These are phyloP conservation scores for Brachionus rubens DNA, from an alignment of 1,140 invertebrate species.

Conservation along the genomic window DNA sequence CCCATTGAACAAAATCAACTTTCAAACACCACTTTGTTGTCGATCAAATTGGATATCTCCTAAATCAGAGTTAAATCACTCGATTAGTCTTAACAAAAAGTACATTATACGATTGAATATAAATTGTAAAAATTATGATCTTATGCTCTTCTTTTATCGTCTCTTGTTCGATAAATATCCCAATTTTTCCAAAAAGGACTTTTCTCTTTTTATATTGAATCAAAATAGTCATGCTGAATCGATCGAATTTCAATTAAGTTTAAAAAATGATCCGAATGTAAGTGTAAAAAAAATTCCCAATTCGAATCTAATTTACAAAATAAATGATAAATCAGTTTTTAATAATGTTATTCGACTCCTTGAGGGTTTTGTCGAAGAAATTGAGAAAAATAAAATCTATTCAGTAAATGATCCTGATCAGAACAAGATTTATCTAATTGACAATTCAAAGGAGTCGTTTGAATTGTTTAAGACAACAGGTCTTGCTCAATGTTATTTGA, in stretches of 20 bases:
- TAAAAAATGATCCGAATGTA: slow-evolving; percentile 12
- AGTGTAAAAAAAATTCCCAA: slow-evolving; percentile 37
- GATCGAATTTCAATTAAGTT: slow-evolving; percentile 23
- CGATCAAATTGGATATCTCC: slow-evolving; percentile 37
- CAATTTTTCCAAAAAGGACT: slow-evolving; percentile 39
- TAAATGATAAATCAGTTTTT: neutral
- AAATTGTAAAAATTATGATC: slow-evolving; percentile 43
- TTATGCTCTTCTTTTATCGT: slow-evolving; percentile 45
- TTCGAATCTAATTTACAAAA: slow-evolving; percentile 35
- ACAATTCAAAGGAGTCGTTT: neutral
- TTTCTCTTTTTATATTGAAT: slow-evolving; percentile 33
- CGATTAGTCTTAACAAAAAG: neutral
- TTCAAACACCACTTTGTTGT: slow-evolving; percentile 31
- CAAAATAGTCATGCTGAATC: neutral
- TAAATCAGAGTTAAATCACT: neutral
- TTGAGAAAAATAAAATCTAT: slow-evolving; percentile 28
- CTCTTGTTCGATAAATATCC: slow-evolving; percentile 43
- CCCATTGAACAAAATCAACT: neutral
- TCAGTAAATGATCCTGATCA: slow-evolving; percentile 33
- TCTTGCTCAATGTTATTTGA: slow-evolving; percentile 7
- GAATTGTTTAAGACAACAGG: neutral
- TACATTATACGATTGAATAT: slow-evolving; percentile 37
- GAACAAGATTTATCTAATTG: slow-evolving; percentile 40
- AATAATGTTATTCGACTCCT: slow-evolving; percentile 10
- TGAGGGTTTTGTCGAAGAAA: slow-evolving; percentile 37